A percentile compares a stretch with the other conserved stretches of the same genome.
phyloP scores from a whole-genome alignment of 2,113 vertebrate genomes.

The Tricholaema leucomelas region DNA sequence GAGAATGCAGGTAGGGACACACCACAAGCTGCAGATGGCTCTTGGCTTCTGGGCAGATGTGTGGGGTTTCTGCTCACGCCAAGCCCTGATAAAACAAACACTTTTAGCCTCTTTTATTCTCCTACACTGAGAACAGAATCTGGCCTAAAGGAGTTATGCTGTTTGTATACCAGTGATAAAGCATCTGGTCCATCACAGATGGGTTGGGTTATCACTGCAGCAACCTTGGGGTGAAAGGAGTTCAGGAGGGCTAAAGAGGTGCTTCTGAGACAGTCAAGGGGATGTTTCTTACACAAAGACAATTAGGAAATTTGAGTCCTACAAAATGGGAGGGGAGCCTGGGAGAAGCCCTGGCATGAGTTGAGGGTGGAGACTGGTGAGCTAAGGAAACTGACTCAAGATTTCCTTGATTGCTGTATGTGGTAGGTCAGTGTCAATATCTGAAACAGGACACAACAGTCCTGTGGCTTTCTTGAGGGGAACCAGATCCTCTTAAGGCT shows the following conservation, averaged over 20 bases:
- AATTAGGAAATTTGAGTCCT: accelerated
- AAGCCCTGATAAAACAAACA: background rate
- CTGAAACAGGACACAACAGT: background rate
- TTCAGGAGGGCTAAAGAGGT: background rate
- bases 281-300: background rate
- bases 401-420: background rate
- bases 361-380: background rate
- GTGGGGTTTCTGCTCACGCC: background rate
- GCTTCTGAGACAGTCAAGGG: background rate
- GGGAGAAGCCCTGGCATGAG: background rate
- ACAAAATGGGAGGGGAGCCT: too few relatives aligned
- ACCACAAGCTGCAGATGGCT: background rate
- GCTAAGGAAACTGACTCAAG: background rate
- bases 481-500: background rate
- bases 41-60: background rate
- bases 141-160: background rate
- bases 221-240: background rate
- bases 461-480: background rate
- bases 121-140: background rate
- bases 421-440: background rate
- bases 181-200: background rate
- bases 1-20: background rate
- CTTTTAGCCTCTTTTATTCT: background rate
- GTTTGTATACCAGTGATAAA: background rate
- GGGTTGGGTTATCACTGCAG: background rate